These are phyloP conservation scores for Oeneis ivallda DNA, from an alignment of 2,888 invertebrate species.

Conservation along the genomic window DNA sequence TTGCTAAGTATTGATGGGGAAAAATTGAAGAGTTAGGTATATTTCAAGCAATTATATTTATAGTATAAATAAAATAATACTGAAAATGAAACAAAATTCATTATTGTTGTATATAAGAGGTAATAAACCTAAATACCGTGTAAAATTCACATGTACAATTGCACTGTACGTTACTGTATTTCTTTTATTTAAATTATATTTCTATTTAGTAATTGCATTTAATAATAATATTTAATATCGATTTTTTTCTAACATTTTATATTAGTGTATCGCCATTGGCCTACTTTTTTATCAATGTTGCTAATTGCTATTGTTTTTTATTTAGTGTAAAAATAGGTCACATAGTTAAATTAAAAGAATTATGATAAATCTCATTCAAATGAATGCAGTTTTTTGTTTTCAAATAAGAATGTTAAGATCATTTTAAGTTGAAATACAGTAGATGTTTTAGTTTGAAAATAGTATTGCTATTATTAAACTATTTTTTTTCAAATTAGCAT, in stretches of 20 bases:
- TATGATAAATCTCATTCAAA: too few species aligned
- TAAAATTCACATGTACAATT: background rate
- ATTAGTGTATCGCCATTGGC: conserved; percentile 14
- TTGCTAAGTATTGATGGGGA: too few species aligned
- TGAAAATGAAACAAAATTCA: conserved; percentile 1
- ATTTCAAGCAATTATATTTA: conserved; percentile 1
- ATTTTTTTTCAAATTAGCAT: too few species aligned
- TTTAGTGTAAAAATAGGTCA: conserved; percentile 7
- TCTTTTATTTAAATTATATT: conserved; percentile 14
- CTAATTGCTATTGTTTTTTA: conserved; percentile 19
- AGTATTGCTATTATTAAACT: too few species aligned
- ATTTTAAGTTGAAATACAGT: too few species aligned
- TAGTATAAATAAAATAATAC: conserved; percentile 23
- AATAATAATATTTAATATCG: background rate
- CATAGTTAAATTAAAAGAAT: background rate
- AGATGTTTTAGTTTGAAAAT: too few species aligned
- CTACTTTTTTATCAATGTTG: conserved; percentile 13
- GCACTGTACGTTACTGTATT: background rate
- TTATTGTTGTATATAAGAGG: background rate
- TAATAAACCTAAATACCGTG: conserved; percentile 1
- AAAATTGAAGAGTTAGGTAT: too few species aligned
- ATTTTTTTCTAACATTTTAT: conserved; percentile 3
- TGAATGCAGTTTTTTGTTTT: too few species aligned
- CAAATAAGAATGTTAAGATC: too few species aligned
- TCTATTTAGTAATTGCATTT: background rate